These are phyloP conservation scores for Scomber colias DNA, from an alignment of 2,113 vertebrate genomes.

Conservation along the genomic window DNA sequence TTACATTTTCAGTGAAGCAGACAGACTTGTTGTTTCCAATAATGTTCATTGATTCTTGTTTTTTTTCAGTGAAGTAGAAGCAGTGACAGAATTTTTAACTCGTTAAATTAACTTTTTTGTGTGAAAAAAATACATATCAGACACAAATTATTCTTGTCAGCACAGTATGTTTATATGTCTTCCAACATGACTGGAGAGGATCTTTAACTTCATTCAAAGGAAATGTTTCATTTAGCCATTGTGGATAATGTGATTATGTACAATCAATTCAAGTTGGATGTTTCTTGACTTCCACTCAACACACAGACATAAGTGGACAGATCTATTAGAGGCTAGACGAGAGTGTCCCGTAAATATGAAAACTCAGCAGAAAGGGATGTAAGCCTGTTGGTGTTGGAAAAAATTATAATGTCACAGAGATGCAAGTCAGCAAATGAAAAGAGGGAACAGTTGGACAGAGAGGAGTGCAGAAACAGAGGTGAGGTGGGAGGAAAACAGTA, in stretches of 20 bases:
- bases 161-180: too few relatives aligned
- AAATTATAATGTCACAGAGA: constrained; percentile 60
- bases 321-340: constrained; percentile 30
- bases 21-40: too few relatives aligned
- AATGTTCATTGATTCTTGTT: too few relatives aligned
- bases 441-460: constrained; percentile 30
- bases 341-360: constrained; percentile 49
- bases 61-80: too few relatives aligned
- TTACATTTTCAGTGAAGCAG: background rate
- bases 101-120: too few relatives aligned
- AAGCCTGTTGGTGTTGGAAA: constrained; percentile 53
- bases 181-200: background rate
- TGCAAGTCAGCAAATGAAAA: constrained; percentile 78
- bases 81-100: too few relatives aligned
- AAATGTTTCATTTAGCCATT: background rate
- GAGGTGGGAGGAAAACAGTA: constrained; percentile 63
- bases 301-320: constrained; percentile 18
- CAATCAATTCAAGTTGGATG: constrained; percentile 14
- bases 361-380: constrained; percentile 64
- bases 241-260: constrained; percentile 35
- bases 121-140: too few relatives aligned
- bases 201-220: constrained; percentile 13
- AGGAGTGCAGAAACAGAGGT: constrained; percentile 50
- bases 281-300: constrained; percentile 28
- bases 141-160: too few relatives aligned